Evolutionary conservation across 2,113 vertebrate species (phyloP).

Genomic region (Anarrhichthys ocellatus): DNA sequence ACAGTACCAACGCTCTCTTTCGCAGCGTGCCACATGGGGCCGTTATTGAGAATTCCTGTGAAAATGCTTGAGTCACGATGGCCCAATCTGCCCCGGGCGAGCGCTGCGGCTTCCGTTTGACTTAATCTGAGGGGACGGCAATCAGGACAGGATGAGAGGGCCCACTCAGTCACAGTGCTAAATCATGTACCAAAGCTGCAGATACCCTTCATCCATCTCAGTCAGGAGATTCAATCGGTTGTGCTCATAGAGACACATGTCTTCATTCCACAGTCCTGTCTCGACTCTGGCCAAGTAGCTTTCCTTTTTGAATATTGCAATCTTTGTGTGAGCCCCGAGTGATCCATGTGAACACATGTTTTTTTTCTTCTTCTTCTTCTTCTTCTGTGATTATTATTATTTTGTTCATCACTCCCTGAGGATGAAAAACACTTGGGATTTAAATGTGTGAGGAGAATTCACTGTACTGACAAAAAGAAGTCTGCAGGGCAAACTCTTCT

Average conservation of each 20-base stretch:
- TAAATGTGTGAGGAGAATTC: slow-evolving; percentile 21
- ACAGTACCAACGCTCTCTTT: background rate
- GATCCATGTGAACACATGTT: slow-evolving; percentile 7
- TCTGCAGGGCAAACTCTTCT: background rate
- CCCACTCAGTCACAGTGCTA: slow-evolving; percentile 47
- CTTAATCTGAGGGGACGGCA: slow-evolving; percentile 51
- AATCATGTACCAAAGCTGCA: slow-evolving; percentile 64
- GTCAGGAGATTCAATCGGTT: slow-evolving; percentile 46
- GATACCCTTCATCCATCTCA: slow-evolving; percentile 52
- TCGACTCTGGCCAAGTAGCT: background rate
- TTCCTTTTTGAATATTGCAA: slow-evolving; percentile 29
- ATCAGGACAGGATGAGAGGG: slow-evolving; percentile 48
- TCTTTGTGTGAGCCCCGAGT: background rate
- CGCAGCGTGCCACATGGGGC: background rate
- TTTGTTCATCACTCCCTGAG: background rate
- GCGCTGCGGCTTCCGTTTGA: slow-evolving; percentile 24
- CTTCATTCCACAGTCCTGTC: slow-evolving; percentile 32
- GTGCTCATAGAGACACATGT: slow-evolving; percentile 32
- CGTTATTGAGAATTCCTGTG: slow-evolving; percentile 18
- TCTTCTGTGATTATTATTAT: background rate
- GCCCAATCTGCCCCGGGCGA: slow-evolving; percentile 50
- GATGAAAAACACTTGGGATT: slow-evolving; percentile 20
- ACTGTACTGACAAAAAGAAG: slow-evolving; percentile 5
- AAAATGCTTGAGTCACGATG: slow-evolving; percentile 31
- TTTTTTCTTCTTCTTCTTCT: background rate